These are phyloP conservation scores for Tetramorium alpestre DNA, from an alignment of 1,140 invertebrate genomes.

Conservation along the genomic window DNA sequence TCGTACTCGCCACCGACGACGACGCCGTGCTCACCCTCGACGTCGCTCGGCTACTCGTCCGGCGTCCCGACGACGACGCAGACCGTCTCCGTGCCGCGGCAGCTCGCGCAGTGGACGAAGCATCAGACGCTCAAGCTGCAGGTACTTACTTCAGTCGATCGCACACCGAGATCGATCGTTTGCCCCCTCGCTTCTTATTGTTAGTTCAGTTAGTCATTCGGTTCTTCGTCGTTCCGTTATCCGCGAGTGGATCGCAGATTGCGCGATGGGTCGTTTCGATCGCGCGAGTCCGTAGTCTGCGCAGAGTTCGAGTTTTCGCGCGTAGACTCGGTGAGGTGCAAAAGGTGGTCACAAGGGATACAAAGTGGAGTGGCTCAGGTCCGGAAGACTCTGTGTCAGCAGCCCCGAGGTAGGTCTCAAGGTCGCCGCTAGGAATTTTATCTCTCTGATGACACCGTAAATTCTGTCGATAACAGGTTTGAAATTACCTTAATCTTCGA, in stretches of 20 bases:
- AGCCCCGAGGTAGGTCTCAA: conserved; percentile 67
- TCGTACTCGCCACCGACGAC: conserved; percentile 69
- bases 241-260: background rate
- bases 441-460: background rate
- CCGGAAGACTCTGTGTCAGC: conserved; percentile 70
- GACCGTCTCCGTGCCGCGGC: conserved; percentile 80
- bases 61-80: conserved; percentile 76
- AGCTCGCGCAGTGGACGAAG: conserved; percentile 84
- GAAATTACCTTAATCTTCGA: background rate
- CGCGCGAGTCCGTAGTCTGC: background rate
- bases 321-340: conserved; percentile 61
- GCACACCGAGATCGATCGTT: background rate
- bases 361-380: conserved; percentile 72
- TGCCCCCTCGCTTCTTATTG: background rate
- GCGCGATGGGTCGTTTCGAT: background rate
- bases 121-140: conserved; percentile 83
- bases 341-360: conserved; percentile 61
- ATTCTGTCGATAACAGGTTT: background rate
- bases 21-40: conserved; percentile 76
- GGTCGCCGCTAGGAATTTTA: conserved; percentile 25
- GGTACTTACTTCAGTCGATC: conserved; percentile 70
- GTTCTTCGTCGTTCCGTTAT: background rate
- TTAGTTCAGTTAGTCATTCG: background rate
- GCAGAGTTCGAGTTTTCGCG: conserved; percentile 20
- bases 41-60: conserved; percentile 74